These are phyloP conservation scores for Danio rerio DNA, from an alignment of 2,113 vertebrate genomes.

Conservation along the genomic window DNA sequence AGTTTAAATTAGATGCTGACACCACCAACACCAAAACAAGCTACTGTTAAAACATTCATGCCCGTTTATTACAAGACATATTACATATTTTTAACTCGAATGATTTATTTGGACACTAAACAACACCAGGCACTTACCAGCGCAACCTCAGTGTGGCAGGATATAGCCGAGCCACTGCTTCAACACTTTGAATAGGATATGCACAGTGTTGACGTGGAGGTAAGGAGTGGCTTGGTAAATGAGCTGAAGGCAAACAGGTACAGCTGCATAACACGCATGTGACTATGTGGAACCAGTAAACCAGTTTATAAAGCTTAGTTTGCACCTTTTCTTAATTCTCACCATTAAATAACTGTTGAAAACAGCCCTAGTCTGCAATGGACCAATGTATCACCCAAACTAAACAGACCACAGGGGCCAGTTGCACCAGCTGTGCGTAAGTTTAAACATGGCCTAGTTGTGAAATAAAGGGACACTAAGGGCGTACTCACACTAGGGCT, in stretches of 20 bases:
- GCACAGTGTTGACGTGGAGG: conserved; percentile 48
- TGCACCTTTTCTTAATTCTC: background rate
- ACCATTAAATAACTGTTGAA: background rate
- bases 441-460: no score
- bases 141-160: background rate
- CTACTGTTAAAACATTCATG: background rate
- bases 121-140: conserved; percentile 7
- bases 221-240: conserved; percentile 52
- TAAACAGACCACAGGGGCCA: no score
- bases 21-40: background rate
- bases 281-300: background rate
- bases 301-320: background rate
- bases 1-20: background rate
- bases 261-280: conserved; percentile 52
- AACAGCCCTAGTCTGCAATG: background rate
- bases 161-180: background rate
- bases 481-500: no score
- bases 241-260: conserved; percentile 51
- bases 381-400: background rate
- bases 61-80: no score
- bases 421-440: no score
- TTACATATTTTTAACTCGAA: no score
- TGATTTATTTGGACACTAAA: background rate
- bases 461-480: no score
- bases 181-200: background rate